These are phyloP conservation scores for Amphimedon queenslandica DNA, from an alignment of 37 sponge, comb jelly and placozoan species.

Conservation along the genomic window DNA sequence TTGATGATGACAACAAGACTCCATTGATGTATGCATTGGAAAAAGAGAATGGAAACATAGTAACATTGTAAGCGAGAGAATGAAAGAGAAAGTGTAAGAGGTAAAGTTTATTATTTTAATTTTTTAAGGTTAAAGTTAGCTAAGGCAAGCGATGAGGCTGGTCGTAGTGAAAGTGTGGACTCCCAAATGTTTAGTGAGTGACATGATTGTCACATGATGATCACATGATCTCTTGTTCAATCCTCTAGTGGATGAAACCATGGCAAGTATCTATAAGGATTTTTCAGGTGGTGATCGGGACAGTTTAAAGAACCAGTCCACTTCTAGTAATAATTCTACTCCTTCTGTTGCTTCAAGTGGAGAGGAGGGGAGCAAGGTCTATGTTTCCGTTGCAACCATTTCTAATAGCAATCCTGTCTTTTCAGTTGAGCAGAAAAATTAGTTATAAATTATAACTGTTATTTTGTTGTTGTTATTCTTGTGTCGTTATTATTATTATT, in stretches of 20 bases:
- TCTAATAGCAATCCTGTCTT: no score
- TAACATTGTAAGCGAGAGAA: conserved; percentile 41
- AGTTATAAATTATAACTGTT: no score
- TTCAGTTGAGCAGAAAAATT: no score
- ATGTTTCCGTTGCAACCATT: not conserved
- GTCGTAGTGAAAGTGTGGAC: not conserved
- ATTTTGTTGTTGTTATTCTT: no score
- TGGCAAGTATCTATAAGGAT: conserved; percentile 40
- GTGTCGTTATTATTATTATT: no score
- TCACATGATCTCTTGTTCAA: not conserved
- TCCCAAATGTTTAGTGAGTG: not conserved
- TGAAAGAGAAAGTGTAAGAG: no score
- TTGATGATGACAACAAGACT: conserved; percentile 61
- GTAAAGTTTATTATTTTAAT: no score
- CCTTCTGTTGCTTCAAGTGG: conserved; percentile 4
- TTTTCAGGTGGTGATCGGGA: conserved; percentile 15
- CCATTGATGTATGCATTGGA: conserved; percentile 50
- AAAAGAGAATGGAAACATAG: conserved; percentile 43
- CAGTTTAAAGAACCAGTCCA: conserved; percentile 6
- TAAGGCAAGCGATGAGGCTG: not conserved
- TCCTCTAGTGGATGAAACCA: conserved; percentile 43
- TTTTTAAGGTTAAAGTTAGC: not conserved
- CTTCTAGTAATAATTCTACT: not conserved
- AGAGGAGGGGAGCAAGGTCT: not conserved
- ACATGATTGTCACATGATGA: not conserved